Evolutionary conservation across 2,888 invertebrate species (phyloP), one percentile per base, ranked within the genome.

Genomic region (Gisinianus flammeolus): DNA sequence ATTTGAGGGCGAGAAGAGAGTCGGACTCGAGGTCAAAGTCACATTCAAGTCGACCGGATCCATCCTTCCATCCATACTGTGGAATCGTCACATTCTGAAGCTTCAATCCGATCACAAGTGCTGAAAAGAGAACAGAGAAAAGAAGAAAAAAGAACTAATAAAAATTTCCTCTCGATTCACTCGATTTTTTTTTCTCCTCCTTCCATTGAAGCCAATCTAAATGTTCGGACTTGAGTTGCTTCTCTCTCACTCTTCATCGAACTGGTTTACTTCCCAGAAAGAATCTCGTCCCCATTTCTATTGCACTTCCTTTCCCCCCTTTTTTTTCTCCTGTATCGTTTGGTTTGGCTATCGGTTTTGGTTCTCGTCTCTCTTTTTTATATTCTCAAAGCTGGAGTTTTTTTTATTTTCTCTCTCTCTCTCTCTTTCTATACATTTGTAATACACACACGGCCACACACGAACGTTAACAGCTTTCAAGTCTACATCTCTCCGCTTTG

Each of bases 11-110:
- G 22, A 83, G 77, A 26, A 83, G 81, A 10, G 75, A 76, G 75
- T 82, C 83, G 22, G 82, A 75, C 64, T 84, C 83, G 19, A 83
- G 79, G 31, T 77, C 79, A 73, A 84, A 84, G 28, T 82, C 80
- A 66, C 84, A 84, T 28, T 75, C 70, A 16, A 84, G 76, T 19
- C 68, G 75, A 26, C 68, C 82, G 30, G 79, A 80, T 33, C 80
- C 82, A 31, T 81, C 81, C 66, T 79, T 80, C 24, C 79, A 80
- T 28, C 81, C 83, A 62, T 82, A 78, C 52, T 74, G 79, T 0
- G 82, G 81, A 30, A 82, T 78, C 0, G 69, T 58, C 19, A 82
- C 81, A 35, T 80, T 79, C 54, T 80, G 70, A 58, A 82, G 71
- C 78, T 76, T 80, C 62, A 82, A 76, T 68, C 80, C 81, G 30